Evolutionary conservation across 2,888 invertebrate genomes (phyloP), one percentile per base, ranked within the genome.

Genomic region (Heliconius sara): DNA sequence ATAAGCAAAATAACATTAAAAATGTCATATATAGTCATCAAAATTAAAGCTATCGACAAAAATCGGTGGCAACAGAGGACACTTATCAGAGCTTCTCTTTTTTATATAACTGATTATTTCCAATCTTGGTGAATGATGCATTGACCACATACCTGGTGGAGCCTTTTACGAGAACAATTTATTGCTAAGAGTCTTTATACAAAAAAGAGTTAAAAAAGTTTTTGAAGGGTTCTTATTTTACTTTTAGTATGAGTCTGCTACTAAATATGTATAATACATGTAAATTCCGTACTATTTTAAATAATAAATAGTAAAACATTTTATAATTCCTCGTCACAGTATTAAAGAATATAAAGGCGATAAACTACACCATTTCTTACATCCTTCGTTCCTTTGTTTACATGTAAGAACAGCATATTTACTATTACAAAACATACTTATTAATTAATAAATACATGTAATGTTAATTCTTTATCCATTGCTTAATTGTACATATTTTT

Each of bases 11-110:
- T 39, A 47, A 25, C 25, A 47, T 22, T 34, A 67, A 19, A 67
- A 67, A 22, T 13, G 22, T 68, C n/a, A 70, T 16, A 43, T 7
- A 47, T 7, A 43, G 16, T 70, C 70, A 43, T 47, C 3, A 25
- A 70, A 70, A 70, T 70, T 70, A 70, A 70, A 70, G 43, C 70
- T 70, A 70, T 25, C 27, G 0, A 47, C 13, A 70, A 70, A 70
- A 47, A 43, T 70, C 70, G 43, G 70, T 70, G 70, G 70, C 68
- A 25, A 30, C 39, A 34, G 30, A 16, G 9, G 22, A 22, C 39
- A 39, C 34, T 34, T 34, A 39, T 7, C 52, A 7, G 22, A 52
- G 22, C 0, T 52, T 52, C 19, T 52, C 19, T 52, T 22, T 52
- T 6, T 19, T 52, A 19, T 22, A 60, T 60, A 12, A 9, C 60